Evolutionary conservation across 2,113 vertebrate species (phyloP).

Genomic region (Pygoscelis antarcticus): DNA sequence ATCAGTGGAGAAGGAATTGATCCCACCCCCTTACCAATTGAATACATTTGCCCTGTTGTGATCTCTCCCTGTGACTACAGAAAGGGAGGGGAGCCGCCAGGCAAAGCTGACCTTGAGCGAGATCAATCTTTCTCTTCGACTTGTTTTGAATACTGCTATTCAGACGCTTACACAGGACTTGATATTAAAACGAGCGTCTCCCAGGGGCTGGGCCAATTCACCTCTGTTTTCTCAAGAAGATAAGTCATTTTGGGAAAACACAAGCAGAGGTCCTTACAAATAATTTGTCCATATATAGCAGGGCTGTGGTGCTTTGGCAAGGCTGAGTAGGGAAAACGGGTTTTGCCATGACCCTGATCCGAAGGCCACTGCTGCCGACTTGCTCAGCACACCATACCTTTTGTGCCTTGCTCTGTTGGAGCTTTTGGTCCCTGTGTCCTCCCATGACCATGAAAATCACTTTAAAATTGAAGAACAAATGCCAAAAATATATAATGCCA

Average conservation of each 20-base stretch:
- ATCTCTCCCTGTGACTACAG: not conserved
- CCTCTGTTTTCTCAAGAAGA: not conserved
- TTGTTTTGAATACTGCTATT: not conserved
- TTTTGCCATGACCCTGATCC: rapidly evolving
- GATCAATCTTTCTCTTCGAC: not conserved
- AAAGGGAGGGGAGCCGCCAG: not conserved
- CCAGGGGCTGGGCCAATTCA: not conserved
- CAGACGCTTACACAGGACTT: not conserved
- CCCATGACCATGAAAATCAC: not conserved
- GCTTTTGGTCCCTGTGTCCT: not conserved
- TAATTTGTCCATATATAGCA: not conserved
- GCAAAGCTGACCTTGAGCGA: not conserved
- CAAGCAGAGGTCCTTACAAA: not conserved
- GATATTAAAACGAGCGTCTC: not conserved
- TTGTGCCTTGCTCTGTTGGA: not conserved
- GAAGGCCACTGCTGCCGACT: not conserved
- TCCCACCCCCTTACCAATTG: not conserved
- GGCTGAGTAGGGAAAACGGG: not conserved
- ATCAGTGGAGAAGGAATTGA: not conserved
- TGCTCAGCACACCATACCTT: not conserved
- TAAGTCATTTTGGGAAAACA: not conserved
- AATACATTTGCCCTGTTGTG: not conserved
- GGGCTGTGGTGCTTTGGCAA: not conserved
- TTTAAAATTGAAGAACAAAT: not conserved
- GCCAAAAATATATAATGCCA: not conserved